Percentiles rank a stretch among this genome's conserved stretches.
phyloP scores from a whole-genome alignment of 1,140 invertebrate species.

The Leptinotarsa undecemlineata region DNA sequence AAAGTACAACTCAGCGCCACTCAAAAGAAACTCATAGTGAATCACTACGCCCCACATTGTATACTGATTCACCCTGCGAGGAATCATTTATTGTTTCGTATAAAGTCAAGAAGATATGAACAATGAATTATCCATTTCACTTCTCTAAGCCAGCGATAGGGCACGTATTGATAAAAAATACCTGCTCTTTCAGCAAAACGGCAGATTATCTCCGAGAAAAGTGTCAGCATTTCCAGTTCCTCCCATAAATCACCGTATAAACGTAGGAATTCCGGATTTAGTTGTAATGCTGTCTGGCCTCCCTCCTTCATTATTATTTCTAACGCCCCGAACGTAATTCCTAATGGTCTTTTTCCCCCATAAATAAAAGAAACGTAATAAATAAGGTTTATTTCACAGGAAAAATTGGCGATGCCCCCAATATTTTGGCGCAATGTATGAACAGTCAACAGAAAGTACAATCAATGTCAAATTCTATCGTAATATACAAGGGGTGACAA shows the following conservation, averaged over 20 bases:
- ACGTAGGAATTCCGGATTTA: constrained; percentile 23
- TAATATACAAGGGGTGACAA: no score
- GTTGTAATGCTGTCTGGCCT: constrained; percentile 10
- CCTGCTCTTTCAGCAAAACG: constrained; percentile 16
- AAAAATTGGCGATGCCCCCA: not conserved
- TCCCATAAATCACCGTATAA: constrained; percentile 13
- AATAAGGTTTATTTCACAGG: constrained; percentile 22
- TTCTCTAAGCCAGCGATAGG: not conserved
- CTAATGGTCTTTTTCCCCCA: constrained; percentile 22
- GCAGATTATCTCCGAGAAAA: constrained; percentile 5
- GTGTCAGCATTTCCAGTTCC: constrained; percentile 18
- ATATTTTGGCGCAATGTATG: constrained; percentile 4
- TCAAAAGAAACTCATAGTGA: no score
- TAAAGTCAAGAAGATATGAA: not conserved
- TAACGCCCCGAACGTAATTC: constrained; percentile 25
- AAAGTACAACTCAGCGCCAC: no score
- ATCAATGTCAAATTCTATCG: no score
- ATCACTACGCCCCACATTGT: no score
- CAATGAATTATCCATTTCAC: constrained; percentile 17
- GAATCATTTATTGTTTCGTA: no score
- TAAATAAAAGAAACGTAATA: constrained; percentile 26
- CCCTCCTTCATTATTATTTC: constrained; percentile 23
- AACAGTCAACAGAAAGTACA: no score
- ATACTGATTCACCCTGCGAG: no score
- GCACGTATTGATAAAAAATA: constrained; percentile 15